Conservation (phyloP, 2,113 vertebrate species). For the Erythrocebus patas region DNA sequence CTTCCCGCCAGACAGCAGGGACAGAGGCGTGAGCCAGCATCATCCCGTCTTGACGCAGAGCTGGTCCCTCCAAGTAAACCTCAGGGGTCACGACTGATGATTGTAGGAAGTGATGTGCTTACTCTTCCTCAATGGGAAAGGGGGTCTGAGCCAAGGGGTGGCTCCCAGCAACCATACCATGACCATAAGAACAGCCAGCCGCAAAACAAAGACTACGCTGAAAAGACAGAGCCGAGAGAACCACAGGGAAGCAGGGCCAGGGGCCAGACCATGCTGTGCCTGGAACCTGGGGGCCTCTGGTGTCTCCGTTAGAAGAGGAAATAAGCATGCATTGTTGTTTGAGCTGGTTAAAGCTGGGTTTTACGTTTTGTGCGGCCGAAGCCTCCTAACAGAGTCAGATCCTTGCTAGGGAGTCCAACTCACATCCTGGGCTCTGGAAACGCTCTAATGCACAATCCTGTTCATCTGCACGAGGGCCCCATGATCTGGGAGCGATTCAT, state of each 20-base stretch:
- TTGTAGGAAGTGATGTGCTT: accelerated
- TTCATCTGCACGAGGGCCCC: accelerated
- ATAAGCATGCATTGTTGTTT: accelerated
- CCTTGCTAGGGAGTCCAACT: accelerated
- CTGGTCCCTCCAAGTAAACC: not conserved
- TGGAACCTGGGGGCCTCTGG: not conserved
- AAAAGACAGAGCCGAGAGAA: not conserved
- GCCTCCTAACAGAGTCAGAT: not conserved
- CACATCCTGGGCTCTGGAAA: not conserved
- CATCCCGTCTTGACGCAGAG: accelerated
- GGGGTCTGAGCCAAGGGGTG: not conserved
- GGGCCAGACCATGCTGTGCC: accelerated
- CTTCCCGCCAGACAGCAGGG: not conserved
- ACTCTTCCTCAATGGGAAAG: not conserved
- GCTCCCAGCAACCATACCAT: not conserved
- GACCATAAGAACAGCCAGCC: not conserved
- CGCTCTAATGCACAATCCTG: accelerated
- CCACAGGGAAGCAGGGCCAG: not conserved
- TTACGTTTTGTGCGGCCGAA: accelerated
- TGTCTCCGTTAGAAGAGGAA: not conserved
- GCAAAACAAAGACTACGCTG: accelerated
- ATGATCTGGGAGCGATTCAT: accelerated
- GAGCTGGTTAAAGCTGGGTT: accelerated
- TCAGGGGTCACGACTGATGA: not conserved
- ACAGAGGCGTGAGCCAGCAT: accelerated